Percentiles rank a stretch among this genome's conserved stretches.
phyloP scores from a whole-genome alignment of 2,113 vertebrate genomes.

The Rhodinocichla rosea region DNA sequence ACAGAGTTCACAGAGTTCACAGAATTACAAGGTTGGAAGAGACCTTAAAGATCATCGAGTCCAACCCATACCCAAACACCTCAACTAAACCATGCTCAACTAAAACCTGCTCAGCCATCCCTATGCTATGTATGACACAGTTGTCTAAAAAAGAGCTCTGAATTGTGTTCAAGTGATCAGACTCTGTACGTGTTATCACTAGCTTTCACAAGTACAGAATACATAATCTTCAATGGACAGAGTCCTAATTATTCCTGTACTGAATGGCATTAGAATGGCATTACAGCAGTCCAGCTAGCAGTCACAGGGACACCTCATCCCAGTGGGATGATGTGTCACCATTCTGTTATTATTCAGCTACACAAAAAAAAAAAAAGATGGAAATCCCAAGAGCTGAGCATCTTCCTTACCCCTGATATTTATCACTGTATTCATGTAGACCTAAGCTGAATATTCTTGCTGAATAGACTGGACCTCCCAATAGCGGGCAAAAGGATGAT shows the following conservation, averaged over 20 bases:
- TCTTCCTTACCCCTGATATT: background rate
- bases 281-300: background rate
- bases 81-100: background rate
- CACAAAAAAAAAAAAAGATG: background rate
- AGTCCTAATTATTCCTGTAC: background rate
- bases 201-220: background rate
- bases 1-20: background rate
- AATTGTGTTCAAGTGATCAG: background rate
- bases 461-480: background rate
- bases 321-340: background rate
- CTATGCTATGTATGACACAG: rapidly evolving
- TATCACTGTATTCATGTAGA: background rate
- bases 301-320: rapidly evolving
- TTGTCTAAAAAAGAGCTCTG: background rate
- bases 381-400: background rate
- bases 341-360: background rate
- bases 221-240: background rate
- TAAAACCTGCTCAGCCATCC: background rate
- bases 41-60: background rate
- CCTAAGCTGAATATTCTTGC: background rate
- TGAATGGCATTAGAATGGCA: background rate
- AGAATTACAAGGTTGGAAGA: background rate
- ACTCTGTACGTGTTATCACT: background rate
- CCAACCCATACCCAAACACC: background rate
- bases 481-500: background rate